Conservation (phyloP, 1,140 invertebrate species). For the Polypedilum vanderplanki region DNA sequence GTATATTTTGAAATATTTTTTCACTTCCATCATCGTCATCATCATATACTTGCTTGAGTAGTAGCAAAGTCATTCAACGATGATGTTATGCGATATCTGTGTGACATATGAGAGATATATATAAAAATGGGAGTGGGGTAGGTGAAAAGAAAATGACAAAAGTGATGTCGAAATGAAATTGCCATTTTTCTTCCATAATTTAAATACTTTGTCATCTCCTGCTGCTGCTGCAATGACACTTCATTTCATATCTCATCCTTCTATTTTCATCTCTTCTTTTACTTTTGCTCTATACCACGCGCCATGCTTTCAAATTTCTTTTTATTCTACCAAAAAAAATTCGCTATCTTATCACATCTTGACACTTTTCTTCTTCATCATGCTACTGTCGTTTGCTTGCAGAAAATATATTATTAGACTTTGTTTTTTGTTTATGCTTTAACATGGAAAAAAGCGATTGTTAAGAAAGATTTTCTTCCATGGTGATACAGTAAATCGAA, state of each 20-base stretch:
- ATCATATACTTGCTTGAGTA: not conserved
- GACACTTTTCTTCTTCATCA: not conserved
- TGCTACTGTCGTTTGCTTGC: not conserved
- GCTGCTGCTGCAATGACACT: not conserved
- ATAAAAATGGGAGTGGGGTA: not conserved
- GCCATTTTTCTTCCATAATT: constrained; percentile 24
- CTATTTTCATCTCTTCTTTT: not conserved
- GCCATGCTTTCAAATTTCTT: not conserved
- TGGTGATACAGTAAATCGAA: too few relatives aligned
- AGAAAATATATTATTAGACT: too few relatives aligned
- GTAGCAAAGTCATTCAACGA: not conserved
- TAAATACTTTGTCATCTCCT: constrained; percentile 24
- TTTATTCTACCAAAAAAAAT: not conserved
- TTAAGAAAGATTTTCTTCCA: too few relatives aligned
- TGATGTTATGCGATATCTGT: not conserved
- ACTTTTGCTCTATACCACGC: not conserved
- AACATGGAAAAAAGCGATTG: too few relatives aligned
- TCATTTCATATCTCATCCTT: constrained; percentile 25
- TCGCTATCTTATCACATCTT: constrained; percentile 5
- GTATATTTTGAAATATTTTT: not conserved
- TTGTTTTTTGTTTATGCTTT: too few relatives aligned
- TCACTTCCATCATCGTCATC: not conserved
- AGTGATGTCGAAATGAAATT: constrained; percentile 22
- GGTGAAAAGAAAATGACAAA: not conserved
- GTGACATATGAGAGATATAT: not conserved